phyloP scores from a whole-genome alignment of 2,888 invertebrate genomes.

The Belgica antarctica region DNA sequence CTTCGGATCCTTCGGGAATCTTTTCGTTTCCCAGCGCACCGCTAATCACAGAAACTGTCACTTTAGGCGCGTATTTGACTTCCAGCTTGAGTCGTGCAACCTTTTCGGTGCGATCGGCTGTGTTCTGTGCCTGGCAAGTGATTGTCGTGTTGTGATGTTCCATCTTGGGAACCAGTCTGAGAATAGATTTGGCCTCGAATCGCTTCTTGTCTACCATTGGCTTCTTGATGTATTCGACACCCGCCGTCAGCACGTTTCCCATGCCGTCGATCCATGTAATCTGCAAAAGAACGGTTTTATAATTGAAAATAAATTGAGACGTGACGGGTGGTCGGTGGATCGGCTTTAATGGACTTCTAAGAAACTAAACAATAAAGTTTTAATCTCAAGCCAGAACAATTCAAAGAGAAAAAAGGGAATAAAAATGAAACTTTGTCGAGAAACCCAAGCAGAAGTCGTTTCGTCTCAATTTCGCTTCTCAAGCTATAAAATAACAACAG shows the following conservation, averaged over 20 bases:
- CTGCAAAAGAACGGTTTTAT: constrained; percentile 56
- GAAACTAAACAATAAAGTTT: not conserved
- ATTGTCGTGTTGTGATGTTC: constrained; percentile 88
- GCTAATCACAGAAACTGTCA: constrained; percentile 67
- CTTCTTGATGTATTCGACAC: constrained; percentile 74
- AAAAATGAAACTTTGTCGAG: not conserved
- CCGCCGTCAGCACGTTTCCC: constrained; percentile 77
- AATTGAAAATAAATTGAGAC: not conserved
- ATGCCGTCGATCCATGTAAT: constrained; percentile 91
- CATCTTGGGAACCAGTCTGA: constrained; percentile 80
- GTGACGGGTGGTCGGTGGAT: not conserved
- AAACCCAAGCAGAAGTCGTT: too few relatives aligned
- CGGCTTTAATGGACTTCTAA: not conserved
- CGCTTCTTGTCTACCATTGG: constrained; percentile 75
- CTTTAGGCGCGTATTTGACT: constrained; percentile 90
- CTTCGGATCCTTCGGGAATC: constrained; percentile 77
- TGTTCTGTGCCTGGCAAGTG: constrained; percentile 89
- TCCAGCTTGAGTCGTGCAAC: constrained; percentile 77
- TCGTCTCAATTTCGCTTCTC: constrained; percentile 1
- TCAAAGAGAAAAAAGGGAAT: constrained; percentile 5
- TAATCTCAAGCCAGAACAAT: not conserved
- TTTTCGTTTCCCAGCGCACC: constrained; percentile 61
- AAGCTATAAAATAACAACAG: constrained; percentile 42
- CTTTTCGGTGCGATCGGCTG: constrained; percentile 81
- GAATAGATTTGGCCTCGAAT: constrained; percentile 78